A percentile compares a stretch with the other conserved stretches of the same genome.
These are phyloP conservation scores for Nematopogon swammerdamellus DNA, from an alignment of 2,888 invertebrate genomes.

Conservation along the genomic window DNA sequence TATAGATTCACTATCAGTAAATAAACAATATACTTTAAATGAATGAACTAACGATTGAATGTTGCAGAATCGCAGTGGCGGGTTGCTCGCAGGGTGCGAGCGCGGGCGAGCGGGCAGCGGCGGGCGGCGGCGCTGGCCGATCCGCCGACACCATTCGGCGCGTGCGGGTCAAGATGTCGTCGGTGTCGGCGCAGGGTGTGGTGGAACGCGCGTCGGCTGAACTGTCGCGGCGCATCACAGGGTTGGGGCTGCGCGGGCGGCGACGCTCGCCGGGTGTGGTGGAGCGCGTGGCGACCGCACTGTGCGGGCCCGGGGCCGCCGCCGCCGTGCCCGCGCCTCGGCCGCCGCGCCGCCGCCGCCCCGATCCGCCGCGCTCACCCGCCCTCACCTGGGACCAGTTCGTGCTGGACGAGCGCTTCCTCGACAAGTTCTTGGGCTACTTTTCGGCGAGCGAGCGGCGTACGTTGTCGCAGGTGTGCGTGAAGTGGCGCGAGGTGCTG, in stretches of 20 bases:
- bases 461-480: conserved; percentile 79
- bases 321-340: conserved; percentile 28
- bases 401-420: conserved; percentile 80
- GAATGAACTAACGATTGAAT: too few relatives aligned
- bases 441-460: conserved; percentile 77
- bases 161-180: conserved; percentile 66
- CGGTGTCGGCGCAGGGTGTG: conserved; percentile 85
- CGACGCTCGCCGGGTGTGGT: conserved; percentile 66
- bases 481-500: conserved; percentile 83
- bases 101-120: conserved; percentile 32
- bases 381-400: conserved; percentile 71
- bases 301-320: conserved; percentile 66
- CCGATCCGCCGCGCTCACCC: conserved; percentile 56
- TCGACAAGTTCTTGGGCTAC: conserved; percentile 80
- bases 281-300: conserved; percentile 83
- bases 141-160: conserved; percentile 44
- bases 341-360: conserved; percentile 43
- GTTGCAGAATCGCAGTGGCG: conserved; percentile 32
- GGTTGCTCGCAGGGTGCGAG: conserved; percentile 52
- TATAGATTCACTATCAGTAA: too few relatives aligned
- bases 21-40: too few relatives aligned
- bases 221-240: conserved; percentile 84
- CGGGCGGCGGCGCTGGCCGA: conserved; percentile 28
- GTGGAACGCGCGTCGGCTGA: conserved; percentile 91
- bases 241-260: conserved; percentile 68